Conservation (phyloP, 2,888 invertebrate genomes). For the Dromius quadrimaculatus region DNA sequence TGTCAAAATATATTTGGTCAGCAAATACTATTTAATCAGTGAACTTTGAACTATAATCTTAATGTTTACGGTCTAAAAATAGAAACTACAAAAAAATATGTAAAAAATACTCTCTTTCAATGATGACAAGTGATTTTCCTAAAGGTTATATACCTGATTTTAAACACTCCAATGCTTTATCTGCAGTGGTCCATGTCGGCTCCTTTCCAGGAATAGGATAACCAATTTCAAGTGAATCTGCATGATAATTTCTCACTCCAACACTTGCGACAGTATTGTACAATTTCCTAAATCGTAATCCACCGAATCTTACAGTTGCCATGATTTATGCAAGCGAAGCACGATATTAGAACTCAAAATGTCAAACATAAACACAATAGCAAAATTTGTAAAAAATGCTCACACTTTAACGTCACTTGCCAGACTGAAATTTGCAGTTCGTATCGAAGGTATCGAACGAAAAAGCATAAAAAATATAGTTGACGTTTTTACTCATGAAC, state of each 20-base stretch:
- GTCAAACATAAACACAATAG: not conserved
- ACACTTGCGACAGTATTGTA: not conserved
- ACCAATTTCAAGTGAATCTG: constrained; percentile 84
- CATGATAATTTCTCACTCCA: constrained; percentile 73
- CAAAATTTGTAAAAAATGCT: no score
- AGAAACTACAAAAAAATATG: not conserved
- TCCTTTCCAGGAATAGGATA: constrained; percentile 81
- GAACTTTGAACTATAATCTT: not conserved
- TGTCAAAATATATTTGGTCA: not conserved
- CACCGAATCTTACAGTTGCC: constrained; percentile 58
- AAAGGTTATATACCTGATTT: constrained; percentile 78
- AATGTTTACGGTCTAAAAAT: not conserved
- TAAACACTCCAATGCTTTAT: constrained; percentile 80
- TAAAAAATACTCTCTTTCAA: not conserved
- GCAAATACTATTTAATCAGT: not conserved
- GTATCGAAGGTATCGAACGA: no score
- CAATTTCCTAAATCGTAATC: not conserved
- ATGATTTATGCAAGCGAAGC: no score
- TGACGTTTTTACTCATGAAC: no score
- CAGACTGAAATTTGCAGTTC: not conserved
- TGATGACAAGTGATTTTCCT: not conserved
- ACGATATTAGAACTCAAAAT: not conserved
- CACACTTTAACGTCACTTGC: constrained; percentile 7
- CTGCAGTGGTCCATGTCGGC: constrained; percentile 79
- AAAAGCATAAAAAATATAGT: no score